These are phyloP conservation scores for Calypte anna DNA, from an alignment of 2,113 vertebrate species.

Conservation along the genomic window DNA sequence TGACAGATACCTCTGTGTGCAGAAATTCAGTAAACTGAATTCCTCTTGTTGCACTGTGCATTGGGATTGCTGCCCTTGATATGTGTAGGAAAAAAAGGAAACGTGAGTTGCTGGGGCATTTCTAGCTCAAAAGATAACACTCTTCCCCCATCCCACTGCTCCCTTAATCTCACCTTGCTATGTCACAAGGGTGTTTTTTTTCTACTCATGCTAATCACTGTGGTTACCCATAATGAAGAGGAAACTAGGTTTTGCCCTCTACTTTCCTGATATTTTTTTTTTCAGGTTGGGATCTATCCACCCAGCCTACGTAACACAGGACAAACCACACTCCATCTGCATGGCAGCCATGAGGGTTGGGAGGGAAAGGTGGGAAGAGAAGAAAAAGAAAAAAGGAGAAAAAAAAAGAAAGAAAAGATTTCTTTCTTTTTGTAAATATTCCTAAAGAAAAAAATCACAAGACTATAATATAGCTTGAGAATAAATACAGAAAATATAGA, in stretches of 20 bases:
- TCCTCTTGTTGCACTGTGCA: constrained; percentile 49
- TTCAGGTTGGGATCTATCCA: not conserved
- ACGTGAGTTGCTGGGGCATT: constrained; percentile 44
- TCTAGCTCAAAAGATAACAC: constrained; percentile 31
- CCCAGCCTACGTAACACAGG: not conserved
- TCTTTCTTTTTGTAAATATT: not conserved
- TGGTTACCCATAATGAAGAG: not conserved
- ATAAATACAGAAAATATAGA: constrained; percentile 4
- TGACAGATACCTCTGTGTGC: constrained; percentile 57
- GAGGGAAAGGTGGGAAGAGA: not conserved
- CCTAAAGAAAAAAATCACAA: not conserved
- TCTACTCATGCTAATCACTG: not conserved
- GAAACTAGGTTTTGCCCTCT: not conserved
- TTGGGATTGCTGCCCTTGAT: constrained; percentile 55
- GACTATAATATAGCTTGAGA: not conserved
- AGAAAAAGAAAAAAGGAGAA: fast-evolving
- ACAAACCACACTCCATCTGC: fast-evolving
- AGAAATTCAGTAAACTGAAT: constrained; percentile 66
- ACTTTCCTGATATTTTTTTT: not conserved
- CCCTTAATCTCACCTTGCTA: constrained; percentile 44
- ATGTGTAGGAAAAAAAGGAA: constrained; percentile 46
- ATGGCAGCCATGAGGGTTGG: not conserved
- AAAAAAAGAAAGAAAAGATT: fast-evolving
- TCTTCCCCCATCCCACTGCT: not conserved
- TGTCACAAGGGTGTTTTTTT: not conserved